A percentile compares a stretch with the other conserved stretches of the same genome.
Conservation (phyloP, 2,113 vertebrate species). For the Paramisgurnus dabryanus region DNA sequence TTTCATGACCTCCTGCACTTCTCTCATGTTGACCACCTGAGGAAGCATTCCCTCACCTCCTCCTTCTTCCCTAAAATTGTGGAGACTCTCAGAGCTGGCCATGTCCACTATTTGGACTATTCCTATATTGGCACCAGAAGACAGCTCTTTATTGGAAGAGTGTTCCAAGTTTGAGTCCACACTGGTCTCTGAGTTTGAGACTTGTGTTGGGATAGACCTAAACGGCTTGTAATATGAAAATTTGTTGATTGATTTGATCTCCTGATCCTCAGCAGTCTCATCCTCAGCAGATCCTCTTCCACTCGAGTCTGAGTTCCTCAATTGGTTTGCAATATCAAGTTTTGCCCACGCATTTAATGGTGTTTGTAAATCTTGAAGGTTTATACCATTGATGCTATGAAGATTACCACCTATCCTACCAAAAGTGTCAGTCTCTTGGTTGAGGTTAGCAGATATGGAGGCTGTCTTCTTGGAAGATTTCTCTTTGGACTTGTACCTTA, state of each 20-base stretch:
- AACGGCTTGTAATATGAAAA: slow-evolving; percentile 71
- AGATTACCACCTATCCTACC: slow-evolving; percentile 38
- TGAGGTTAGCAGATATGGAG: slow-evolving; percentile 59
- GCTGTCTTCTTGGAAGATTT: slow-evolving; percentile 63
- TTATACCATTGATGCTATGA: slow-evolving; percentile 53
- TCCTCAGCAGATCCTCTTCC: slow-evolving; percentile 84
- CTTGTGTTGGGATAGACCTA: slow-evolving; percentile 58
- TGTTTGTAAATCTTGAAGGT: slow-evolving; percentile 66
- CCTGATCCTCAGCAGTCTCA: slow-evolving; percentile 87
- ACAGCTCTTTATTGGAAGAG: slow-evolving; percentile 70
- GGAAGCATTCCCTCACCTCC: slow-evolving; percentile 67
- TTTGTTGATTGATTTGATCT: slow-evolving; percentile 87
- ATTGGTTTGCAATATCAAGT: slow-evolving; percentile 63
- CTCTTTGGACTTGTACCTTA: slow-evolving; percentile 77
- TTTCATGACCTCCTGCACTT: slow-evolving; percentile 66
- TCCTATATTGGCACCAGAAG: slow-evolving; percentile 48
- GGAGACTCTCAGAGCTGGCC: slow-evolving; percentile 70
- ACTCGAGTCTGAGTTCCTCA: slow-evolving; percentile 77
- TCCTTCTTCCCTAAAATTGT: slow-evolving; percentile 70
- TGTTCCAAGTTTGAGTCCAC: slow-evolving; percentile 78
- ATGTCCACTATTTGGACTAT: slow-evolving; percentile 54
- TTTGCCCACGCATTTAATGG: slow-evolving; percentile 69
- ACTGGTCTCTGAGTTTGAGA: slow-evolving; percentile 77
- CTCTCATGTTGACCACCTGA: slow-evolving; percentile 61
- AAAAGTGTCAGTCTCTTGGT: slow-evolving; percentile 51